A percentile compares a stretch with the other conserved stretches of the same genome.
These are phyloP conservation scores for Mesochorus sp. DNA, from an alignment of 2,888 invertebrate species.

Conservation along the genomic window DNA sequence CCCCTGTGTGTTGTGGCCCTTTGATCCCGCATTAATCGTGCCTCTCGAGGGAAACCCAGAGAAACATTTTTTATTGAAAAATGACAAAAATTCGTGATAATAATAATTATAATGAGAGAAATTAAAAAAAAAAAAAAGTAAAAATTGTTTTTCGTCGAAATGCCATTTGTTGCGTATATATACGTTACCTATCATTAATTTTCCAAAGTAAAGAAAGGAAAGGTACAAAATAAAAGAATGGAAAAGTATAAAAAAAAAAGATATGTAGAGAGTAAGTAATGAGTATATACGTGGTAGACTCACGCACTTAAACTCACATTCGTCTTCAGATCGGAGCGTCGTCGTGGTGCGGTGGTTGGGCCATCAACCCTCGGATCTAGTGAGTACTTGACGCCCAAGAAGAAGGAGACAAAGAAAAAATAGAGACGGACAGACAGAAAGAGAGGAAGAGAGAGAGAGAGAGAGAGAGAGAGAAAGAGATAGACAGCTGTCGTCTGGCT, in stretches of 20 bases:
- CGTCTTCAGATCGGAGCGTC: slow-evolving; percentile 51
- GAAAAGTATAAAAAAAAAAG: slow-evolving; percentile 9
- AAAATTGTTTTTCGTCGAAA: not conserved
- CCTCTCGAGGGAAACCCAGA: not conserved
- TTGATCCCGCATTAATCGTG: slow-evolving; percentile 41
- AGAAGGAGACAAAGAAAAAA: too few relatives aligned
- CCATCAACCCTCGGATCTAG: too few relatives aligned
- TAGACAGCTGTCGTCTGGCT: slow-evolving; percentile 37
- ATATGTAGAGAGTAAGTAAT: too few relatives aligned
- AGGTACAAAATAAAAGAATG: not conserved
- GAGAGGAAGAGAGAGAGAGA: slow-evolving; percentile 5
- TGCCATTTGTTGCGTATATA: too few relatives aligned
- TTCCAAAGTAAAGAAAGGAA: not conserved
- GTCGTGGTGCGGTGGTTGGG: slow-evolving; percentile 40
- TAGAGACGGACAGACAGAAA: too few relatives aligned
- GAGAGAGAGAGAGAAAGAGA: slow-evolving; percentile 14
- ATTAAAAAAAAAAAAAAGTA: too few relatives aligned
- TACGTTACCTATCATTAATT: too few relatives aligned
- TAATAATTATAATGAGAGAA: too few relatives aligned
- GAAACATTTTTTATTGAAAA: not conserved
- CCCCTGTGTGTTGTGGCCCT: slow-evolving; percentile 14
- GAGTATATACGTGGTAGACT: slow-evolving; percentile 26
- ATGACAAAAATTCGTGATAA: slow-evolving; percentile 2
- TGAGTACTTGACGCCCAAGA: too few relatives aligned
- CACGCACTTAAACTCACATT: slow-evolving; percentile 58